Evolutionary conservation across 1,140 invertebrate genomes (phyloP).

Genomic region (Hypothenemus hampei): DNA sequence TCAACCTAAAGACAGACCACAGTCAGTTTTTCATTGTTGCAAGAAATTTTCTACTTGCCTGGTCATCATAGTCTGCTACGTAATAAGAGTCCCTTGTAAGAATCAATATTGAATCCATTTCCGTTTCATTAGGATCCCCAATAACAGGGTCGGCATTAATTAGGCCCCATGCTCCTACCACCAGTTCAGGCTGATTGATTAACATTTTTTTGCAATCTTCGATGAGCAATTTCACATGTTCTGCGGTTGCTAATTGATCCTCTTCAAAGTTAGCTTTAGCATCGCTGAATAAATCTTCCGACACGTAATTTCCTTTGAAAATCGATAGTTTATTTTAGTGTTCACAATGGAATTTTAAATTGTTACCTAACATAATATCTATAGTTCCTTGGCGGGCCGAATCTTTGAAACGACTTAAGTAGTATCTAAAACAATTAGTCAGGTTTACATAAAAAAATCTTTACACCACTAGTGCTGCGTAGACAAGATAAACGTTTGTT

Average conservation of each 20-base stretch:
- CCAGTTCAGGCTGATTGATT: conserved; percentile 76
- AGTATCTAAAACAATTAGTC: conserved; percentile 80
- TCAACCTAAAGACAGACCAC: conserved; percentile 63
- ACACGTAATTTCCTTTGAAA: conserved; percentile 48
- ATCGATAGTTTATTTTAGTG: neutral
- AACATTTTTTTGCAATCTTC: conserved; percentile 93
- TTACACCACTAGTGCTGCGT: too few species aligned
- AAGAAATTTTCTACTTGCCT: conserved; percentile 40
- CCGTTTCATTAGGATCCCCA: conserved; percentile 82
- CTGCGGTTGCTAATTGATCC: conserved; percentile 57
- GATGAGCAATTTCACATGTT: conserved; percentile 86
- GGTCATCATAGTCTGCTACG: conserved; percentile 91
- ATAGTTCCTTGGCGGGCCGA: conserved; percentile 92
- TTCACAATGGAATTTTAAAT: neutral
- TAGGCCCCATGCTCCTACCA: conserved; percentile 91
- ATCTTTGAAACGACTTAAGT: conserved; percentile 94
- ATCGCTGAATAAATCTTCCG: conserved; percentile 56
- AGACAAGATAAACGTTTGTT: too few species aligned
- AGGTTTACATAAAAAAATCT: too few species aligned
- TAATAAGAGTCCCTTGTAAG: conserved; percentile 89
- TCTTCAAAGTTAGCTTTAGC: conserved; percentile 42
- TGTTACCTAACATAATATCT: conserved; percentile 88
- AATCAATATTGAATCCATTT: conserved; percentile 90
- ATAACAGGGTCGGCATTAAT: conserved; percentile 91
- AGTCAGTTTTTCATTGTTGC: too few species aligned